phyloP scores from a whole-genome alignment of 2,113 vertebrate genomes.

The Naja naja region DNA sequence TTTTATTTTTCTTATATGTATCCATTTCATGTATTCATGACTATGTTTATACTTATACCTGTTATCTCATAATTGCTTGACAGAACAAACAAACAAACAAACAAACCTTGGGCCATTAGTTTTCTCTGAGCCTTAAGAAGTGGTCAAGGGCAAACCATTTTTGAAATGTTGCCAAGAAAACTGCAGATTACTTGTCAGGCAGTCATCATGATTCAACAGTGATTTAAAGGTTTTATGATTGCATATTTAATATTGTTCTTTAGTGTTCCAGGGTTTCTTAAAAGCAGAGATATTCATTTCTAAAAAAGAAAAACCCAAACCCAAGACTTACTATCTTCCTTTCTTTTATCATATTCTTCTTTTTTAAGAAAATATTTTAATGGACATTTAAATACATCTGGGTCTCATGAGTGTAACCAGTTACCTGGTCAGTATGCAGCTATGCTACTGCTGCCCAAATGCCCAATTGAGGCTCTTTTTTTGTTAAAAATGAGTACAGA shows the following conservation, averaged over 20 bases:
- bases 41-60: too few relatives aligned
- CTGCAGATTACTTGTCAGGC: background rate
- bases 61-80: too few relatives aligned
- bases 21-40: too few relatives aligned
- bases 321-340: background rate
- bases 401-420: background rate
- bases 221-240: background rate
- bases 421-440: background rate
- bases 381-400: background rate
- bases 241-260: background rate
- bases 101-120: background rate
- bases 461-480: background rate
- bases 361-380: background rate
- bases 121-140: background rate
- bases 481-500: background rate
- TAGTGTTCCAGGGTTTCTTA: background rate
- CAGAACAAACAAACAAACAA: too few relatives aligned
- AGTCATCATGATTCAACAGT: background rate
- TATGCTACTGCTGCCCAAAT: background rate
- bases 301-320: background rate
- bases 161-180: background rate
- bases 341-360: background rate
- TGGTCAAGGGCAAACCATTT: background rate
- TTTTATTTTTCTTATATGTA: too few relatives aligned
- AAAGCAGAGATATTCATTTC: background rate